Evolutionary conservation across 2,888 invertebrate genomes (phyloP).

Genomic region (Tuta absoluta): DNA sequence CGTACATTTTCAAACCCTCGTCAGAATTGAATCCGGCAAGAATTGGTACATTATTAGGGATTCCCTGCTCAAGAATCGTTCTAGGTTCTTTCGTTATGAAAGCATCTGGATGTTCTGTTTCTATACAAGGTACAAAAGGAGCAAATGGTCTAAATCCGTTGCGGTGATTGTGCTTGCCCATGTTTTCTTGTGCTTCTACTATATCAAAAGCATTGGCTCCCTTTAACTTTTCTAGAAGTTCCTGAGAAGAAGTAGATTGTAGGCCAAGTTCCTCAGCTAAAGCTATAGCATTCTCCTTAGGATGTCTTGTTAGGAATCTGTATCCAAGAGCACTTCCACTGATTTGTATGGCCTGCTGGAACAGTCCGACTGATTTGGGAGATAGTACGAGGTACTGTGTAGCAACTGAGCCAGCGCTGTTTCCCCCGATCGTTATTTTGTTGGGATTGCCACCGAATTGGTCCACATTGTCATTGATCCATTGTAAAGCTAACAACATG

Average conservation of each 20-base stretch:
- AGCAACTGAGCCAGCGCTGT: slow-evolving; percentile 53
- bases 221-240: slow-evolving; percentile 36
- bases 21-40: slow-evolving; percentile 58
- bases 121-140: slow-evolving; percentile 60
- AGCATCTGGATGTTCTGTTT: slow-evolving; percentile 45
- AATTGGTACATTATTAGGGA: slow-evolving; percentile 56
- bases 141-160: slow-evolving; percentile 38
- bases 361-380: slow-evolving; percentile 44
- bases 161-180: slow-evolving; percentile 34
- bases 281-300: slow-evolving; percentile 34
- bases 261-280: slow-evolving; percentile 39
- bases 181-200: slow-evolving; percentile 38
- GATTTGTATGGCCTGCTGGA: slow-evolving; percentile 40
- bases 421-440: slow-evolving; percentile 49
- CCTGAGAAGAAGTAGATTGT: slow-evolving; percentile 30
- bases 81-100: slow-evolving; percentile 55
- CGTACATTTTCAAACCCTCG: slow-evolving; percentile 49
- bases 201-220: slow-evolving; percentile 40
- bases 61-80: slow-evolving; percentile 47
- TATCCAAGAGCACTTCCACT: slow-evolving; percentile 44
- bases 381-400: slow-evolving; percentile 50
- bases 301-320: slow-evolving; percentile 40
- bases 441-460: slow-evolving; percentile 49
- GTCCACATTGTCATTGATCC: slow-evolving; percentile 50
- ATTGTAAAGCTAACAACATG: slow-evolving; percentile 45